A percentile compares a stretch with the other conserved stretches of the same genome.
Conservation (phyloP, 2,888 invertebrate species). For the Luffia ferchaultella region DNA sequence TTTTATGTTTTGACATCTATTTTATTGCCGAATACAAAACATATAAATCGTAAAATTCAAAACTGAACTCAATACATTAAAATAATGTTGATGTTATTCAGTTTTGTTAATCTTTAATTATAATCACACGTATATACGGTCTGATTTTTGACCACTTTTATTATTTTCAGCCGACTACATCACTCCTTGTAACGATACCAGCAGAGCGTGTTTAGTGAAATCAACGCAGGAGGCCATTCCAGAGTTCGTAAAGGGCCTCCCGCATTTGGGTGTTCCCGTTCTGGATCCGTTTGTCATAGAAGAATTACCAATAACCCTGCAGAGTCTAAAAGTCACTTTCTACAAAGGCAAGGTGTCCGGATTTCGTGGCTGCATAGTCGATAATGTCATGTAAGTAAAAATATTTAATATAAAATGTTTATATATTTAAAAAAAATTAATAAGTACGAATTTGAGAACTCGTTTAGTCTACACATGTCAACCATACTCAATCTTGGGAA, state of each 20-base stretch:
- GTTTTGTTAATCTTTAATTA: too few relatives aligned
- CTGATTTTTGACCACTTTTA: too few relatives aligned
- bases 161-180: constrained; percentile 45
- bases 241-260: constrained; percentile 44
- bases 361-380: constrained; percentile 44
- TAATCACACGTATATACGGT: too few relatives aligned
- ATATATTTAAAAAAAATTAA: too few relatives aligned
- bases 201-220: constrained; percentile 34
- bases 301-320: constrained; percentile 38
- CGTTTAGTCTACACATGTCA: too few relatives aligned
- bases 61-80: too few relatives aligned
- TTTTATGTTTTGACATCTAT: too few relatives aligned
- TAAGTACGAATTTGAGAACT: too few relatives aligned
- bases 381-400: constrained; percentile 42
- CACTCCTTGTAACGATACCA: constrained; percentile 41
- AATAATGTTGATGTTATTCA: too few relatives aligned
- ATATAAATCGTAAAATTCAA: neutral
- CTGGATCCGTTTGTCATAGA: constrained; percentile 51
- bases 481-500: neutral
- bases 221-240: constrained; percentile 46
- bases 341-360: constrained; percentile 46
- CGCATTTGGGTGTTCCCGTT: constrained; percentile 29
- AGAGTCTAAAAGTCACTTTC: constrained; percentile 45
- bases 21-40: neutral
- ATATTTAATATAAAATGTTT: neutral